Conservation (phyloP, 2,113 vertebrate genomes). For the Eolophus roseicapilla region DNA sequence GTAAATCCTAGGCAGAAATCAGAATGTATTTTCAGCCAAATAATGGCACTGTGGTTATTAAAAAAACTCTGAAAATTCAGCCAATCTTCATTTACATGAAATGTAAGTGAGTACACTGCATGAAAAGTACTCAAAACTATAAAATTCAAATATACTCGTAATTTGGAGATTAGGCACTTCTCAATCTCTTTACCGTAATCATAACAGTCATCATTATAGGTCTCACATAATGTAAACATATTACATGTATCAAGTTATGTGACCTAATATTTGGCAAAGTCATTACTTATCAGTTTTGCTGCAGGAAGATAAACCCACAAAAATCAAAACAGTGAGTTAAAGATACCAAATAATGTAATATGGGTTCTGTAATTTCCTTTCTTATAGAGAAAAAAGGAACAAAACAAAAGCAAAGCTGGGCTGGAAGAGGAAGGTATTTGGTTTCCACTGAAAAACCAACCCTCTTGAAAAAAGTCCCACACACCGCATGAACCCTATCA, state of each 20-base stretch:
- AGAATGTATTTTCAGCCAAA: background rate
- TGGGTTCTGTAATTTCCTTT: slow-evolving; percentile 45
- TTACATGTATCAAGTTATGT: background rate
- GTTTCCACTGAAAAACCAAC: background rate
- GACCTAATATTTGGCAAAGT: slow-evolving; percentile 26
- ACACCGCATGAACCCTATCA: background rate
- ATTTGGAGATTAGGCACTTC: background rate
- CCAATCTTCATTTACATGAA: background rate
- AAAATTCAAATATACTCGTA: background rate
- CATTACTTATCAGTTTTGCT: background rate
- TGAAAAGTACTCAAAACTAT: background rate
- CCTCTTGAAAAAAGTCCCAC: background rate
- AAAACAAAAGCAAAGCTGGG: background rate
- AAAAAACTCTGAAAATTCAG: background rate
- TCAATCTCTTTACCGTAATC: background rate
- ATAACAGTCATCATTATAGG: background rate
- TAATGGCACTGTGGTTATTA: rapidly evolving
- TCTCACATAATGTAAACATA: background rate
- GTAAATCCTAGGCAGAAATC: background rate
- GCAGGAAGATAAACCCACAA: slow-evolving; percentile 42
- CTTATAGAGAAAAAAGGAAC: background rate
- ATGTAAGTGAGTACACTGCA: background rate
- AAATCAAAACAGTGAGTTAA: slow-evolving; percentile 42
- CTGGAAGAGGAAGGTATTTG: slow-evolving; percentile 16
- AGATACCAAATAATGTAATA: slow-evolving; percentile 25